Conservation (phyloP, 2,888 invertebrate genomes). For the Nephrotoma flavescens region DNA sequence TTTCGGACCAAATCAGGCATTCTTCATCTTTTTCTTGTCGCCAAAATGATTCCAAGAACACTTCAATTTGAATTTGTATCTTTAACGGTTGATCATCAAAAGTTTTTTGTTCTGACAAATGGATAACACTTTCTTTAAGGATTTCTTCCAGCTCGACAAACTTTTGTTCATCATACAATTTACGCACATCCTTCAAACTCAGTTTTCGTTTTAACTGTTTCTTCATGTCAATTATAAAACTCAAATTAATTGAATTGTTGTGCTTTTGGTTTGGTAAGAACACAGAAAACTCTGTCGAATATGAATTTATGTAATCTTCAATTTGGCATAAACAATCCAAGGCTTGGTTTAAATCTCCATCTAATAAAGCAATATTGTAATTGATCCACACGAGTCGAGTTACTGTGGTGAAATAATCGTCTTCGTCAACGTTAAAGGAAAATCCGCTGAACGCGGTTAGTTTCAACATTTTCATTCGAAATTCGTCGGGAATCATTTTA, state of each 20-base stretch:
- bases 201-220: slow-evolving; percentile 34
- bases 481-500: not conserved
- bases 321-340: slow-evolving; percentile 26
- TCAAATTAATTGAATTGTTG: slow-evolving; percentile 34
- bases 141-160: slow-evolving; percentile 52
- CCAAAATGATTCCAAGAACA: slow-evolving; percentile 52
- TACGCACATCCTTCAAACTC: slow-evolving; percentile 46
- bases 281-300: slow-evolving; percentile 23
- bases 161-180: slow-evolving; percentile 45
- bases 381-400: slow-evolving; percentile 39
- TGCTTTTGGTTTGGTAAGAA: slow-evolving; percentile 38
- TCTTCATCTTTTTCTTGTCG: slow-evolving; percentile 41
- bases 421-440: slow-evolving; percentile 16
- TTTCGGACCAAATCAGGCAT: slow-evolving; percentile 65
- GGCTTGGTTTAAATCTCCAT: slow-evolving; percentile 36
- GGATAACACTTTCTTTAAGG: slow-evolving; percentile 36
- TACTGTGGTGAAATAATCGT: slow-evolving; percentile 33
- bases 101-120: slow-evolving; percentile 21
- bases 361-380: slow-evolving; percentile 37
- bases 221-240: slow-evolving; percentile 29
- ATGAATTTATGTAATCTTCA: not conserved
- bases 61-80: slow-evolving; percentile 19
- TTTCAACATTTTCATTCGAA: slow-evolving; percentile 4
- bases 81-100: slow-evolving; percentile 16
- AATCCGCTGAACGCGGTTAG: not conserved